These are phyloP conservation scores for Dysidea cf. avara DNA, from an alignment of 37 sponge, comb jelly and placozoan genomes.

Conservation along the genomic window DNA sequence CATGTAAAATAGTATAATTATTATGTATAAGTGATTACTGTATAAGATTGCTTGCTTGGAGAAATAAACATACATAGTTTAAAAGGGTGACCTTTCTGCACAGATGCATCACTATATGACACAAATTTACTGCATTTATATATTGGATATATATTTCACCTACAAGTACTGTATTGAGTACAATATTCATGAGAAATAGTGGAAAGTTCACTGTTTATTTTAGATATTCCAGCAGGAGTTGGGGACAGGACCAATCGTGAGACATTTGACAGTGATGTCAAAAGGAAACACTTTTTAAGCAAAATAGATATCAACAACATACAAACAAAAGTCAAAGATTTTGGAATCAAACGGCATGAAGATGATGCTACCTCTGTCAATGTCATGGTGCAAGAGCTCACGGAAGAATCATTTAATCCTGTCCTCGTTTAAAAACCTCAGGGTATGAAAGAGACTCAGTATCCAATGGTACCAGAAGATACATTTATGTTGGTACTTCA, in stretches of 20 bases:
- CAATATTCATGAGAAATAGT: no score
- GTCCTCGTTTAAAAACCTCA: constrained; percentile 16
- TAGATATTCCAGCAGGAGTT: constrained; percentile 11
- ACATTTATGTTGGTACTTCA: constrained; percentile 15
- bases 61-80: no score
- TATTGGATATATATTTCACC: no score
- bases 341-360: constrained; percentile 7
- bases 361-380: constrained; percentile 24
- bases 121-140: no score
- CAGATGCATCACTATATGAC: no score
- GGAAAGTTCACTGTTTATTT: no score
- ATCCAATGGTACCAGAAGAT: constrained; percentile 13
- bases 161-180: no score
- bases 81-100: no score
- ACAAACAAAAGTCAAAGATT: constrained; percentile 7
- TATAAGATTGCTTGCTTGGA: no score
- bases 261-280: not conserved
- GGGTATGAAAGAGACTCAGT: not conserved
- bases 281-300: constrained; percentile 1
- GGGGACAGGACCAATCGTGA: constrained; percentile 10
- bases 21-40: no score
- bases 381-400: constrained; percentile 6
- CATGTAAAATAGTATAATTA: no score
- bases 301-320: constrained; percentile 18
- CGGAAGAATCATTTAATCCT: constrained; percentile 3